Percentiles rank a stretch among this genome's conserved stretches.
Evolutionary conservation across 23 tunicate species (phyloP).

Genomic region (Halocynthia roretzi): DNA sequence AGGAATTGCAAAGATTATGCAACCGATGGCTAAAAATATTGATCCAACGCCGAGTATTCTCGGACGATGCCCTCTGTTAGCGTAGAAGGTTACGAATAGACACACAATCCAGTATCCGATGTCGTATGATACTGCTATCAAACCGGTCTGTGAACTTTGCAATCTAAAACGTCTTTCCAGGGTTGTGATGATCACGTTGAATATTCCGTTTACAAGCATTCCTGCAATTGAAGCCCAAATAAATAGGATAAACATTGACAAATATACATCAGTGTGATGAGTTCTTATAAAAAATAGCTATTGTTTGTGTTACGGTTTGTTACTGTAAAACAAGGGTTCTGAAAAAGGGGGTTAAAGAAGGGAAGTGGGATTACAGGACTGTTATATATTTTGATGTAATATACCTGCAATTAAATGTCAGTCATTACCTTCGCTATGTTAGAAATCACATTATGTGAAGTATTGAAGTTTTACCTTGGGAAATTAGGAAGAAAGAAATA

Average conservation of each 20-base stretch:
- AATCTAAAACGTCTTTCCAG: constrained; percentile 89
- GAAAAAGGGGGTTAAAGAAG: no score
- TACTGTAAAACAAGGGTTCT: no score
- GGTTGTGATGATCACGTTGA: constrained; percentile 86
- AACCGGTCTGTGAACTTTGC: constrained; percentile 72
- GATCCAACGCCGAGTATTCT: constrained; percentile 47
- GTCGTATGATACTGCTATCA: constrained; percentile 85
- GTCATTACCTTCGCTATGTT: no score
- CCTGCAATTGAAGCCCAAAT: constrained; percentile 16
- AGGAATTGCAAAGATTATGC: constrained; percentile 61
- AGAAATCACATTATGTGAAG: no score
- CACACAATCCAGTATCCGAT: constrained; percentile 74
- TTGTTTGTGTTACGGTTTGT: no score
- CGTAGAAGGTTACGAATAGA: constrained; percentile 82
- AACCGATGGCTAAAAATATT: constrained; percentile 69
- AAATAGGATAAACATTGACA: no score
- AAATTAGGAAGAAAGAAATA: constrained; percentile 54
- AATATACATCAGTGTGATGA: no score
- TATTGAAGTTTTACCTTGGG: constrained; percentile 45
- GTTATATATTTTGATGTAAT: no score
- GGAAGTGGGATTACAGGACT: no score
- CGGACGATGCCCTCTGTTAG: constrained; percentile 46
- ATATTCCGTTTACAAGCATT: constrained; percentile 88
- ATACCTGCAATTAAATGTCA: no score
- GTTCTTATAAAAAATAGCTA: no score